These are phyloP conservation scores for Oncorhynchus gorbuscha DNA, from an alignment of 2,113 vertebrate genomes.

Conservation along the genomic window DNA sequence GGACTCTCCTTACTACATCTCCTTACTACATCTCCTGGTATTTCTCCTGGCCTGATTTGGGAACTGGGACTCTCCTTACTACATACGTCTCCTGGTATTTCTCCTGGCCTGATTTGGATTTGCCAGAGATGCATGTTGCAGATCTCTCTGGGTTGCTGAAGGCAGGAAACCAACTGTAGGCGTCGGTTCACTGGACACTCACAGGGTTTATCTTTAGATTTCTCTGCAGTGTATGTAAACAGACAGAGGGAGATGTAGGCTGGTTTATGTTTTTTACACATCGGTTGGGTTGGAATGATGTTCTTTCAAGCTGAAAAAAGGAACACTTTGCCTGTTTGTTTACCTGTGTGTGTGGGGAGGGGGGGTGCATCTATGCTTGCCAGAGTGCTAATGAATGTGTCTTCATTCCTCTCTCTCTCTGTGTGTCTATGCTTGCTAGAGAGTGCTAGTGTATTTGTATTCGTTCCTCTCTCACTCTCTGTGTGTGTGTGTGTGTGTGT, in stretches of 20 bases:
- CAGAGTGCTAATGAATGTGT: background rate
- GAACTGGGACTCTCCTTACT: background rate
- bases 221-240: background rate
- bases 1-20: background rate
- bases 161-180: background rate
- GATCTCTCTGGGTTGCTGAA: background rate
- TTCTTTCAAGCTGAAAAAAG: too few relatives aligned
- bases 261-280: background rate
- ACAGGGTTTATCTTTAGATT: too few relatives aligned
- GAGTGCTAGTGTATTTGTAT: background rate
- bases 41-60: too few relatives aligned
- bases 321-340: background rate
- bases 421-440: background rate
- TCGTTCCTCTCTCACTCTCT: background rate
- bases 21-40: background rate
- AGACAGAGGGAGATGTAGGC: too few relatives aligned
- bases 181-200: background rate
- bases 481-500: background rate
- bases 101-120: background rate
- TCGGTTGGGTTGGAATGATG: background rate
- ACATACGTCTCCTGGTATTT: background rate
- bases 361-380: background rate
- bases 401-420: background rate
- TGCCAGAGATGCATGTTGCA: background rate
- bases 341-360: background rate